Conservation (phyloP, 2,113 vertebrate genomes). For the Petrocephalus zakoni region DNA sequence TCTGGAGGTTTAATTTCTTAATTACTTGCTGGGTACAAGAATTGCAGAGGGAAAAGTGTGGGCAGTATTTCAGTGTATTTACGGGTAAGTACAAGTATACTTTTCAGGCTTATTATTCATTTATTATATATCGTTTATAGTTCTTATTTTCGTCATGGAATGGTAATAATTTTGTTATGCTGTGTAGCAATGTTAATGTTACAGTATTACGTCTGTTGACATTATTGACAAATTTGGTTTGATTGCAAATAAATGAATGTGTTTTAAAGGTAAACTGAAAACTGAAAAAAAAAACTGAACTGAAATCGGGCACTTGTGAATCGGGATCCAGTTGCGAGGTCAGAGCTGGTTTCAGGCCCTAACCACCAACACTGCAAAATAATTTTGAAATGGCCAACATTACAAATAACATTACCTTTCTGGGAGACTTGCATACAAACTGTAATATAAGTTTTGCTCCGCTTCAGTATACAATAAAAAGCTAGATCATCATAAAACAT, state of each 20-base stretch:
- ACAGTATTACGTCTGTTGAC: background rate
- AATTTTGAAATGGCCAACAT: background rate
- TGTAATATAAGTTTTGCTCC: background rate
- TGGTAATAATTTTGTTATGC: background rate
- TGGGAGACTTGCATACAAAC: background rate
- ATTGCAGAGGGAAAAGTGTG: background rate
- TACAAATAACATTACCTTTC: background rate
- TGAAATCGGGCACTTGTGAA: background rate
- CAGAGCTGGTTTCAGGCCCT: background rate
- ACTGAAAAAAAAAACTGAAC: background rate
- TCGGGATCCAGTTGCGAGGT: background rate
- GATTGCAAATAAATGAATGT: background rate
- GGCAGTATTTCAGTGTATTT: background rate
- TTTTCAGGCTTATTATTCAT: background rate
- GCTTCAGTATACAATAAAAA: background rate
- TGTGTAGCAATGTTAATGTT: background rate
- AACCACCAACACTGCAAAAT: background rate
- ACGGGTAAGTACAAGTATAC: background rate
- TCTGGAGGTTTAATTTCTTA: background rate
- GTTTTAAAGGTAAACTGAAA: background rate
- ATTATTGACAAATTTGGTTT: background rate
- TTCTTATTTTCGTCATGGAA: background rate
- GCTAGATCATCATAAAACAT: background rate
- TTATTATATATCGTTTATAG: background rate
- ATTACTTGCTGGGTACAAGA: background rate